Evolutionary conservation across 2,113 vertebrate species (phyloP).

Genomic region (Sigmodon hispidus): DNA sequence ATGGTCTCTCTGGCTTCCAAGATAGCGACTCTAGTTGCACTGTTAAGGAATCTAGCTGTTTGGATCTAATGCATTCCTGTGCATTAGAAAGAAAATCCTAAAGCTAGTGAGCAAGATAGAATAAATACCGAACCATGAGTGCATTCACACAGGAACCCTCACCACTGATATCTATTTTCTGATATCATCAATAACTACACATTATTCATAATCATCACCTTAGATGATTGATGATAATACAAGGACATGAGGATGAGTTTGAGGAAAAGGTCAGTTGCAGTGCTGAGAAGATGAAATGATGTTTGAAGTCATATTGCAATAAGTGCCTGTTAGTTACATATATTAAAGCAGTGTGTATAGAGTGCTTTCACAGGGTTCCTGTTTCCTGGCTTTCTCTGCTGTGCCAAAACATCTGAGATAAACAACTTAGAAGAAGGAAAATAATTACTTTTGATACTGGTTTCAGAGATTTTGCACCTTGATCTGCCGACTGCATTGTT

Average conservation of each 20-base stretch:
- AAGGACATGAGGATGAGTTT: not conserved
- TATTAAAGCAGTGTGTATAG: not conserved
- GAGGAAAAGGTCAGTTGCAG: not conserved
- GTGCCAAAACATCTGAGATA: not conserved
- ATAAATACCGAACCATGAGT: not conserved
- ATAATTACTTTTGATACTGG: not conserved
- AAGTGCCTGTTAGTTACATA: not conserved
- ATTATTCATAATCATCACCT: conserved; percentile 15
- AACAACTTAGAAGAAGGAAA: not conserved
- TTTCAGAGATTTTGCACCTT: not conserved
- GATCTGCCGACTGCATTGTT: not conserved
- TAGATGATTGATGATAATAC: conserved; percentile 3
- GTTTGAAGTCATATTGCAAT: not conserved
- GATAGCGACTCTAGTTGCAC: not conserved
- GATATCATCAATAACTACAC: not conserved
- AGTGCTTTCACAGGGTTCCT: not conserved
- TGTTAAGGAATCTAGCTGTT: not conserved
- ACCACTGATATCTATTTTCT: not conserved
- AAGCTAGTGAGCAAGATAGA: not conserved
- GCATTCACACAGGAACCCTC: not conserved
- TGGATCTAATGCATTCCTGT: not conserved
- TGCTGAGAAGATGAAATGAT: not conserved
- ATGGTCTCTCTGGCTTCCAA: not conserved
- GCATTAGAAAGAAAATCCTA: not conserved
- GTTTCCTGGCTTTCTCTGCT: not conserved